Evolutionary conservation across 2,113 vertebrate genomes (phyloP).

Genomic region (Nyctereutes procyonoides): DNA sequence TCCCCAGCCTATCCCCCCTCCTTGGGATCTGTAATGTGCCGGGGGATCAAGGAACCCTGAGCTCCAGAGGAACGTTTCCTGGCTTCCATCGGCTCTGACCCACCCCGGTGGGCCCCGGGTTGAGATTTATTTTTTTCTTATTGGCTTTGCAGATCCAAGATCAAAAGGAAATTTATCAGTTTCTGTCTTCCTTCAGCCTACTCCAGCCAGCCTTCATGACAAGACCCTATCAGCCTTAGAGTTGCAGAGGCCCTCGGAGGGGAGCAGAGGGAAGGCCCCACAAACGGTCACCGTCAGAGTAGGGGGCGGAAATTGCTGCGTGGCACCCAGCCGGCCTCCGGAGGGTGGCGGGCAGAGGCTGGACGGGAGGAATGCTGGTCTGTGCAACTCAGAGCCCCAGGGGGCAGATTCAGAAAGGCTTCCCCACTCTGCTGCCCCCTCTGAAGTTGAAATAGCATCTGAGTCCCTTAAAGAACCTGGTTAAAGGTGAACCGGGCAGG

Average conservation of each 20-base stretch:
- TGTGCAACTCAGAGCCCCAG: conserved; percentile 59
- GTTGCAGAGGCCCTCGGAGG: conserved; percentile 71
- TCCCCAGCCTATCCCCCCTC: conserved; percentile 64
- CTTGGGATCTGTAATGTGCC: conserved; percentile 76
- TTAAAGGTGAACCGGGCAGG: conserved; percentile 71
- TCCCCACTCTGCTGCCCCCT: conserved; percentile 77
- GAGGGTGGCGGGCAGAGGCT: background rate
- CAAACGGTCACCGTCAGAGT: conserved; percentile 71
- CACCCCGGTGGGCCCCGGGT: conserved; percentile 56
- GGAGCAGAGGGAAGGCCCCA: conserved; percentile 47
- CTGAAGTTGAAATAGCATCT: conserved; percentile 83
- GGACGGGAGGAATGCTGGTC: background rate
- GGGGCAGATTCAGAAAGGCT: conserved; percentile 68
- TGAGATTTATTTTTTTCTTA: conserved; percentile 76
- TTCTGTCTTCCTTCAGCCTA: conserved; percentile 87
- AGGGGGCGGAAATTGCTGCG: conserved; percentile 74
- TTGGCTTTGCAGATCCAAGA: conserved; percentile 81
- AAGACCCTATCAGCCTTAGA: conserved; percentile 78
- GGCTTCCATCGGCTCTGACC: background rate
- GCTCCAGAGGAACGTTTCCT: conserved; percentile 66
- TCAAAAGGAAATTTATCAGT: conserved; percentile 90
- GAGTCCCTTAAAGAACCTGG: conserved; percentile 80
- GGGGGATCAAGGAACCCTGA: conserved; percentile 55
- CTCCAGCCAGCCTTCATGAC: conserved; percentile 85
- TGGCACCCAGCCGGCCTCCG: conserved; percentile 79